phyloP scores from a whole-genome alignment of 1,140 invertebrate genomes.

The Macrocentrus cingulum region DNA sequence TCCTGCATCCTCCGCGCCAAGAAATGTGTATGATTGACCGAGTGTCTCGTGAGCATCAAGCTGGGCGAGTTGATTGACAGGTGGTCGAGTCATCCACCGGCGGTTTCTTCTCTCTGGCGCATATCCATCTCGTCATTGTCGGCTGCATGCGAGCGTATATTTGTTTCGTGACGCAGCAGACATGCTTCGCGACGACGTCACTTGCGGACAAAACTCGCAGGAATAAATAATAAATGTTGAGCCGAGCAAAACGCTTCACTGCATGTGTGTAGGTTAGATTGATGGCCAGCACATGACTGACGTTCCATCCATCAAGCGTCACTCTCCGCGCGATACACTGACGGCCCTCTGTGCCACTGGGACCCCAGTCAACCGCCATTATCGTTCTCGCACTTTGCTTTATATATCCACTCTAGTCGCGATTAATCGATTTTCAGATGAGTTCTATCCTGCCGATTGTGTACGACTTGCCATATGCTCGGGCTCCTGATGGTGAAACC shows the following conservation, averaged over 20 bases:
- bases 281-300: conserved; percentile 57
- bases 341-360: not conserved
- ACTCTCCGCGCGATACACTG: conserved; percentile 17
- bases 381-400: too few relatives aligned
- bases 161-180: conserved; percentile 56
- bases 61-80: conserved; percentile 43
- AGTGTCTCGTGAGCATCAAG: conserved; percentile 19
- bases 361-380: too few relatives aligned
- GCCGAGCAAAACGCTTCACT: conserved; percentile 11
- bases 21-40: conserved; percentile 22
- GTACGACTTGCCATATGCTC: not conserved
- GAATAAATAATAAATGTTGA: conserved; percentile 55
- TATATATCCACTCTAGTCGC: too few relatives aligned
- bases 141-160: conserved; percentile 43
- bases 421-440: too few relatives aligned
- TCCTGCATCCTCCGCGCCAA: not conserved
- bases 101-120: conserved; percentile 4
- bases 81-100: conserved; percentile 44
- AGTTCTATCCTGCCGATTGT: too few relatives aligned
- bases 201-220: conserved; percentile 20
- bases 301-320: conserved; percentile 57
- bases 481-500: not conserved
- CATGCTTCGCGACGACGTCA: conserved; percentile 28
- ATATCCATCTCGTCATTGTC: conserved; percentile 38
- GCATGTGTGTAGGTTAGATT: conserved; percentile 47